Base-by-base conservation (phyloP, 1,140 invertebrate genomes). In the Ooceraea biroi region DNA sequence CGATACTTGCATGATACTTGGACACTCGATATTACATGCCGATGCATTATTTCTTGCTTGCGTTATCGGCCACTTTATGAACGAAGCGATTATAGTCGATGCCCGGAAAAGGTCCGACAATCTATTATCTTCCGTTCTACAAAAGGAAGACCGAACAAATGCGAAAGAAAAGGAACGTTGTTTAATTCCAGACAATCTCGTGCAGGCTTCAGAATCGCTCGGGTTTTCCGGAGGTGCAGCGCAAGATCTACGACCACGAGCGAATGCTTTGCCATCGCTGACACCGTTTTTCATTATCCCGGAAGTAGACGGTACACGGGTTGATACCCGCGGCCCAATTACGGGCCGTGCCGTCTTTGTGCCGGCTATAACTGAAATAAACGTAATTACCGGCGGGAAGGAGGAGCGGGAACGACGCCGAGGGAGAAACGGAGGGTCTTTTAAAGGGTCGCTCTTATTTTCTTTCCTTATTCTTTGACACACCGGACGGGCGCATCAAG, bases 331-430 rank as follows among this genome's bases (percentile, higher is more conserved):
- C 55, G 65, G 63, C 65, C 69, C 85, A 76, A 88, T 88, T 77
- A 88, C 55, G 68, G 83, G 46, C 30, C 48, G 46, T 36, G 86
- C 78, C 69, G 52, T 11, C 83, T 88, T 88, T 85, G 78, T 89
- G 46, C 27, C 22, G 68, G 72, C 66, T 76, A 80, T 83, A 83
- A 87, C 72, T 87, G 84, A 83, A 78, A 82, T 58, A 85, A 89
- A 88, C 80, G 78, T 88, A 88, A 89, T 88, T 89, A 88, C 82
- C 60, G 55, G 50, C 36, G 7, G 46, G 48, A 19, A 52, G 44
- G 36, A 68, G 41, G 77, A 69, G 57, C 55, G 52, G 52, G 57
- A 55, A 85, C 19, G 30, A 36, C 60, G 76, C 10, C 58, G 66
- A 60, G n/a, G 44, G 25, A 76, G 44, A 61, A 4, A 25, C 25